Base-by-base conservation (phyloP, 2,888 invertebrate species). In the Athrips mouffetella region DNA sequence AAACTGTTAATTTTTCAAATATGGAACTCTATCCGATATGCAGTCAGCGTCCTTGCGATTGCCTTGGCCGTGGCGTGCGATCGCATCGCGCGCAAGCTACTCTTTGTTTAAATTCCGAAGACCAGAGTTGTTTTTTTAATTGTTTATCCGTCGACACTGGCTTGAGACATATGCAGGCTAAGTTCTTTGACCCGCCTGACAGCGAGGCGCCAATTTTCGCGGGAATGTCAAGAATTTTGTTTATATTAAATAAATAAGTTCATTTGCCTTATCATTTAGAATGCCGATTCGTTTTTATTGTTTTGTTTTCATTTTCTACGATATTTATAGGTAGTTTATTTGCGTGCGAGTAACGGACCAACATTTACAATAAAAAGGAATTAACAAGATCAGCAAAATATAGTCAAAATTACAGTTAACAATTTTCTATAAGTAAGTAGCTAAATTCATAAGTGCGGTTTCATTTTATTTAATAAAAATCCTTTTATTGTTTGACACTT, bases 61-160 rank as follows among this genome's bases (percentile, higher is more conserved):
- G 78, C 78, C 79, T 81, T 81, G 80, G 76, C 81, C 70, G 72
- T 76, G 74, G 67, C 78, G 78, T 76, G 73, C 76, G 74, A 65
- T 66, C 67, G 73, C 75, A 67, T 66, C 76, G 77, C 68, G 59
- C 65, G 64, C 61, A 60, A 56, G 68, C 71, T 71, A 68, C 67
- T 76, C 69, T 76, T 85, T 84, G 85, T 84, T 76, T 76, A 73
- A 80, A 71, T 67, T 70, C 69, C 70, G 70, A 68, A 70, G 56
- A 60, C 62, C 53, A 63, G 55, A 63, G 57, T 61, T 59, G 68
- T 79, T 80, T 79, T 78, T 76, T 68, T 76, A 69, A 63, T 75
- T 74, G 71, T 77, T 75, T 77, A 70, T 72, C 62, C 61, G 61
- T 60, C 59, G 55, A 55, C 58, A 59, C 60, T 60, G 57, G 45